Base-by-base conservation (phyloP, 2,888 invertebrate species). In the Sisyra nigra region DNA sequence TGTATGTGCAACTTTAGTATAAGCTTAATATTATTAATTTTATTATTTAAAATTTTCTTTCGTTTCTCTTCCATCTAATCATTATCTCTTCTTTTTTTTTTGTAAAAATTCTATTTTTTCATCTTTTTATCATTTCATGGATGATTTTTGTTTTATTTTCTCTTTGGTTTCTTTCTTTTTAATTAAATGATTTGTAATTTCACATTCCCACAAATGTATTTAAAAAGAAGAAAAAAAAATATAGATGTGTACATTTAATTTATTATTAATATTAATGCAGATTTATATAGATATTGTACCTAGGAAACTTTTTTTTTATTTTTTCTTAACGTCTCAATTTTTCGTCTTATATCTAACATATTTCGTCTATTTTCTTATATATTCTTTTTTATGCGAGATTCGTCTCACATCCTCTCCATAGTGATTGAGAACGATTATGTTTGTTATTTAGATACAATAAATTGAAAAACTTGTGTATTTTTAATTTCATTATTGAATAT, bases 401-500 rank as follows among this genome's bases (percentile, higher is more conserved):
- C 13, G 18, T 38, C 31, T 32, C 10, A 41, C 31, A 11, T 41
- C 15, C 14, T 32, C 31, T 41, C 31, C 38, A 35, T 19, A 34
- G 34, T 41, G 34, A 41, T 34, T 24, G 35, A 14, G 19, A 37
- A 30, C n/a, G 43, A 42, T 43, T 17, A 31, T 31, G 30, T 43
- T 43, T 43, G 38, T 43, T 43, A 43, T 43, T 43, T 43, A 43
- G 38, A 43, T 17, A 29, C 37, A 35, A 42, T 34, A 24, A 41
- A 40, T 19, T 31, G 24, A 18, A 39, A 39, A 39, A 35, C n/a
- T 15, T 42, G 42, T 43, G 43, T 43, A 43, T 43, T 43, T 42
- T 43, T 37, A 37, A 43, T 43, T 43, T 37, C 43, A 43, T 42
- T 42, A 42, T 14, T 37, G 17, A 37, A 42, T 48, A 48, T 63